Base-by-base conservation (phyloP, 2,113 vertebrate genomes). In the Tor tambroides region DNA sequence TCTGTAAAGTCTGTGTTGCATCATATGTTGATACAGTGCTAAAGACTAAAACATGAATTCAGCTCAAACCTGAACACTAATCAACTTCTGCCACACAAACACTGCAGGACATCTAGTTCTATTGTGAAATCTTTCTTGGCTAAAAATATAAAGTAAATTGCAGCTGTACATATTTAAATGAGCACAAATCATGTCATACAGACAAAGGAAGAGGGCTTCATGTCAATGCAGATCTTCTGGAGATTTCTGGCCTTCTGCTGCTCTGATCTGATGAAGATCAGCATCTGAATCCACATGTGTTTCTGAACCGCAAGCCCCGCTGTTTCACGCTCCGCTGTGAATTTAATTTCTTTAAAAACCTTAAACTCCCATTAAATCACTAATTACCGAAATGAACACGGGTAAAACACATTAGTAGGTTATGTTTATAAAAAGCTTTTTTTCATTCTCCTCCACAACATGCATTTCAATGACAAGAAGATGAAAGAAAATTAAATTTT, bases 391-490 rank as follows among this genome's bases (percentile, higher is more conserved):
- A 87, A 89, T 83, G 85, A 89, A 71, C 79, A 72, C 79, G 76
- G 23, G 49, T 88, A 88, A 90, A 87, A 87, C 41, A 80, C 85
- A 81, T 89, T 69, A 79, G 83, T 74, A 83, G 85, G 87, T 88
- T 90, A 87, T 86, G 89, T 84, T 87, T 80, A 89, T 87, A 87
- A 87, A 90, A 86, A 30, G 3, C 75, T 17, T 69, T 87, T 76
- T 83, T 83, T 89, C 49, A 28, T 69, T 83, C 23, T 74, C 82
- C 14, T 74, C 49, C 21, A 15, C 65, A 92, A 91, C 92, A 93
- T 94, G 94, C 92, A 94, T 95, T 94, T 92, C 93, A 95, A 94
- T 96, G 94, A 95, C 82, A 89, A 87, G 87, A 86, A 89, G 93
- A 94, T 94, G 93, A 93, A 93, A 94, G 92, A 90, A 93, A 93